Evolutionary conservation across 1,140 invertebrate genomes (phyloP).

Genomic region (Heliothis subflexa): DNA sequence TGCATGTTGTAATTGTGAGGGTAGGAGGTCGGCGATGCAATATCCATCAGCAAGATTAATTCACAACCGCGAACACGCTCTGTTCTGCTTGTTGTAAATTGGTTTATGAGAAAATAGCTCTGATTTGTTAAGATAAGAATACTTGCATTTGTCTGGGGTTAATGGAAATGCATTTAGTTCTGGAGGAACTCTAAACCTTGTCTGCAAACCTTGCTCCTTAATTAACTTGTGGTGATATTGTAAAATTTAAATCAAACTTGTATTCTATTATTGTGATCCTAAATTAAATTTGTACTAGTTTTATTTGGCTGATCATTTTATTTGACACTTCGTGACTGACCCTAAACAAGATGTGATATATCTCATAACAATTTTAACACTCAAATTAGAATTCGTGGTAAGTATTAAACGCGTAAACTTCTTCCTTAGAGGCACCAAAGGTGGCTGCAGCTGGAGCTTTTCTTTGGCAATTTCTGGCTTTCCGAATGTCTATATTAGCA

Average conservation of each 20-base stretch:
- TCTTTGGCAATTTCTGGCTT: too few species aligned
- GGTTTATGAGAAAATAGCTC: conserved; percentile 35
- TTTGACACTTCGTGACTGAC: conserved; percentile 51
- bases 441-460: too few species aligned
- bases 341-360: background rate
- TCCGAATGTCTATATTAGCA: too few species aligned
- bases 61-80: conserved; percentile 36
- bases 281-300: conserved; percentile 83
- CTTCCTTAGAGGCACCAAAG: too few species aligned
- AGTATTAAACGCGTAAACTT: too few species aligned
- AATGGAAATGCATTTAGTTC: conserved; percentile 41
- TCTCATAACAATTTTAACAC: too few species aligned
- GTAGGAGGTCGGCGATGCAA: conserved; percentile 40
- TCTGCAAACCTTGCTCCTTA: conserved; percentile 38
- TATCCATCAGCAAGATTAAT: conserved; percentile 38
- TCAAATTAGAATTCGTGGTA: too few species aligned
- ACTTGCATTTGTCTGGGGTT: conserved; percentile 32
- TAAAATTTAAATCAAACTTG: conserved; percentile 58
- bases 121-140: conserved; percentile 33
- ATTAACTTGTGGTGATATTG: conserved; percentile 52
- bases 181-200: conserved; percentile 27
- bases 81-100: conserved; percentile 32
- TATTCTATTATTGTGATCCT: conserved; percentile 77
- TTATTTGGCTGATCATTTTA: conserved; percentile 67
- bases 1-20: conserved; percentile 38